Conservation (phyloP, 2,797 vertebrate species). For the Neoniphon sammara region DNA sequence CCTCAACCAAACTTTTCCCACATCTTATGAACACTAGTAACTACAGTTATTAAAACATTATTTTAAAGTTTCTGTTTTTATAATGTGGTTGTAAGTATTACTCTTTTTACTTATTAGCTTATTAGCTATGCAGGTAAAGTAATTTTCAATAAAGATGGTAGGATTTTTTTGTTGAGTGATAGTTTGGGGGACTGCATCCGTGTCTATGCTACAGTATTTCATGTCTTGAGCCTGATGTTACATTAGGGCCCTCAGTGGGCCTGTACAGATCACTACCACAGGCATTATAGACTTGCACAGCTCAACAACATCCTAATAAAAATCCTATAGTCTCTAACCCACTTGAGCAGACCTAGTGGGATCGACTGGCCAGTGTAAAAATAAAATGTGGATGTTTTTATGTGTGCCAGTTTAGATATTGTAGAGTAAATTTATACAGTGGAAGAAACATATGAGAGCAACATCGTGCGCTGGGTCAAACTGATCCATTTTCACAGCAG, state of each 20-base stretch:
- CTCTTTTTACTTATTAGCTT: too few relatives aligned
- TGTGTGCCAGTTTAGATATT: constrained; percentile 21
- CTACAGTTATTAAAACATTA: too few relatives aligned
- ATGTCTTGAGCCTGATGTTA: not conserved
- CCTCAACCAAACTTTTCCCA: too few relatives aligned
- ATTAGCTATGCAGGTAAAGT: too few relatives aligned
- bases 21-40: too few relatives aligned
- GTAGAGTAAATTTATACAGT: constrained; percentile 31
- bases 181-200: too few relatives aligned
- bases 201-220: too few relatives aligned
- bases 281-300: not conserved
- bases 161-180: too few relatives aligned
- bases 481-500: constrained; percentile 58
- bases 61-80: too few relatives aligned
- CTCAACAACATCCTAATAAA: constrained; percentile 10
- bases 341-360: constrained; percentile 26
- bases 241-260: constrained; percentile 11
- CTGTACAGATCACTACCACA: not conserved
- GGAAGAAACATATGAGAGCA: constrained; percentile 14
- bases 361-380: constrained; percentile 28
- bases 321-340: constrained; percentile 48
- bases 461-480: constrained; percentile 44
- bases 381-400: constrained; percentile 13
- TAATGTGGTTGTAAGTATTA: too few relatives aligned
- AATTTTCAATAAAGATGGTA: too few relatives aligned